Conservation (phyloP, 2,888 invertebrate genomes). For the Tetragonisca angustula region DNA sequence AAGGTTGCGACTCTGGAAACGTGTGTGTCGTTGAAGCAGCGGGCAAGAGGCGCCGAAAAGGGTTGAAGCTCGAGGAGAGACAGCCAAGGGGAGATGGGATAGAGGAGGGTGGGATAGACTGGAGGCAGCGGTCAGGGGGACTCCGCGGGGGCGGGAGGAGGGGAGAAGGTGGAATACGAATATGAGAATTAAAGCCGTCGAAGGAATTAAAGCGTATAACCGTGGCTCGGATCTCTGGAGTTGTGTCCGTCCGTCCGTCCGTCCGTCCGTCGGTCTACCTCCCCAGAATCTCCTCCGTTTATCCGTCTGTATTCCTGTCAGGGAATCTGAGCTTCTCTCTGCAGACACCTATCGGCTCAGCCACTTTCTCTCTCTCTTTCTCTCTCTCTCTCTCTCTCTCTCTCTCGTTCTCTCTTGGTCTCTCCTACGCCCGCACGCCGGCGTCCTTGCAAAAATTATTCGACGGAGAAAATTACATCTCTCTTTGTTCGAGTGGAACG, state of each 20-base stretch:
- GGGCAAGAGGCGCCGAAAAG: slow-evolving; percentile 72
- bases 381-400: too few species aligned
- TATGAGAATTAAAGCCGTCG: slow-evolving; percentile 84
- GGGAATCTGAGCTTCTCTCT: slow-evolving; percentile 57
- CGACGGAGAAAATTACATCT: slow-evolving; percentile 42
- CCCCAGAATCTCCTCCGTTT: slow-evolving; percentile 62
- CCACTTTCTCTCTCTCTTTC: slow-evolving; percentile 37
- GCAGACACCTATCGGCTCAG: slow-evolving; percentile 80
- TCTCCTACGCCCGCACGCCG: slow-evolving; percentile 6
- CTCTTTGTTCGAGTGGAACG: slow-evolving; percentile 31
- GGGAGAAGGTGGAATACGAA: slow-evolving; percentile 80
- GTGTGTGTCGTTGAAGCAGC: slow-evolving; percentile 70
- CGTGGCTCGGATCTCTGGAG: slow-evolving; percentile 74
- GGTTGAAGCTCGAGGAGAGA: slow-evolving; percentile 69
- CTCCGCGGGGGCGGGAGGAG: slow-evolving; percentile 58
- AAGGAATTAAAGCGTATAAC: slow-evolving; percentile 83
- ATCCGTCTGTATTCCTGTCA: slow-evolving; percentile 63
- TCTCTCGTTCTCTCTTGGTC: too few species aligned
- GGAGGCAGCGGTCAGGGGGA: slow-evolving; percentile 60
- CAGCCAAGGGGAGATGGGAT: slow-evolving; percentile 55
- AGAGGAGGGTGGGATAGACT: slow-evolving; percentile 55
- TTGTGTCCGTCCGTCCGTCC: slow-evolving; percentile 68
- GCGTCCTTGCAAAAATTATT: slow-evolving; percentile 48
- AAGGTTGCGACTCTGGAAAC: slow-evolving; percentile 67
- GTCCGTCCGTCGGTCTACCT: slow-evolving; percentile 60